These are phyloP conservation scores for Tigriopus californicus DNA, from an alignment of 2,888 invertebrate species.

Conservation along the genomic window DNA sequence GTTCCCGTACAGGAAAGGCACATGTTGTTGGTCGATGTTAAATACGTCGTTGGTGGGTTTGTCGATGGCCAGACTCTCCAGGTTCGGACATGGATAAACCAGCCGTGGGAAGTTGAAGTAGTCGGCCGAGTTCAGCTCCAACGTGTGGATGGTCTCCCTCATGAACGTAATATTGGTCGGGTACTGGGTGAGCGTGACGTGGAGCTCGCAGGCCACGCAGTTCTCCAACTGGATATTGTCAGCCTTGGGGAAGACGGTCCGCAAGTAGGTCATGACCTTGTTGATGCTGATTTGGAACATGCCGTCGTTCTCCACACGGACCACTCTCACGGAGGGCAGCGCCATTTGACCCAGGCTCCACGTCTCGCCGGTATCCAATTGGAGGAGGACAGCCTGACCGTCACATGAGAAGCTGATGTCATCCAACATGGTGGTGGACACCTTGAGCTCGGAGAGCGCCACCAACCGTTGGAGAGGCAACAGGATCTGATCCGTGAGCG, in stretches of 20 bases:
- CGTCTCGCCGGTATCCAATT: neutral
- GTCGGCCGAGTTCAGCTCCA: conserved; percentile 12
- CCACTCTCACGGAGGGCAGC: neutral
- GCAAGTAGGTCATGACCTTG: conserved; percentile 5
- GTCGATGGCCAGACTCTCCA: conserved; percentile 6
- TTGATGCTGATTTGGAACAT: conserved; percentile 1
- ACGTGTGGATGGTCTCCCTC: conserved; percentile 1
- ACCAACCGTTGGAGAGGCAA: neutral
- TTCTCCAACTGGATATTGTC: neutral
- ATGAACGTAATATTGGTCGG: conserved; percentile 9
- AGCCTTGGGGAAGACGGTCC: conserved; percentile 2
- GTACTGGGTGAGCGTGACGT: conserved; percentile 1
- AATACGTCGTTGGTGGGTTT: conserved; percentile 11
- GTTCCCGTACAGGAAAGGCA: conserved; percentile 10
- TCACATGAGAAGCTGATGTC: conserved; percentile 1
- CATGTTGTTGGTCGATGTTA: conserved; percentile 4
- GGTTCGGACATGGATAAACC: conserved; percentile 11
- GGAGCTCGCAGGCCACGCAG: conserved; percentile 10
- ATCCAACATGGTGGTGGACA: neutral
- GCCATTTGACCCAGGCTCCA: neutral
- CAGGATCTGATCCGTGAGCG: neutral
- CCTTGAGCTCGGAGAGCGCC: neutral
- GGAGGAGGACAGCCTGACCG: neutral
- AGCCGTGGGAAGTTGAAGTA: conserved; percentile 9
- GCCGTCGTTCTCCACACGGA: conserved; percentile 6